Percentiles rank a stretch among this genome's conserved stretches.
phyloP scores from a whole-genome alignment of 2,113 vertebrate species.

The Coregonus clupeaformis region DNA sequence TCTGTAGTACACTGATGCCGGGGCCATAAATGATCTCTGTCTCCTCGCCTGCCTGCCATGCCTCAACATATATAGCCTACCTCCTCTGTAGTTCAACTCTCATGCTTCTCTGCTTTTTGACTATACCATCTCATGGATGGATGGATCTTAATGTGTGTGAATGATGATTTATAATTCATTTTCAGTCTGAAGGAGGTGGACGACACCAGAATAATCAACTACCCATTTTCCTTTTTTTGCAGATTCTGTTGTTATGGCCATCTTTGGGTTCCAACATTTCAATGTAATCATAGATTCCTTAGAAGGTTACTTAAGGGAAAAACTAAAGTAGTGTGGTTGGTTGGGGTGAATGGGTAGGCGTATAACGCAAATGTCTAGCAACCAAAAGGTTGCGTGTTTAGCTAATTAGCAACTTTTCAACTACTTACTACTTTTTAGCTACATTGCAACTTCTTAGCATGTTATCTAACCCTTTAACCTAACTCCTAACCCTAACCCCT shows the following conservation, averaged over 20 bases:
- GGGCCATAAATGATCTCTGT: constrained; percentile 6
- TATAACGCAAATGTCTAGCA: too few relatives aligned
- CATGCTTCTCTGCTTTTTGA: background rate
- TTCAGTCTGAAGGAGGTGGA: background rate
- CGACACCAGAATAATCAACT: background rate
- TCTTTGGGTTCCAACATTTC: constrained; percentile 2
- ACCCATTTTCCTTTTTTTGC: constrained; percentile 9
- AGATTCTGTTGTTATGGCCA: background rate
- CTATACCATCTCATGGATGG: background rate
- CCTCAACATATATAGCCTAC: background rate
- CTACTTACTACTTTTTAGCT: too few relatives aligned
- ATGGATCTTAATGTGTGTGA: background rate
- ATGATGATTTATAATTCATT: background rate
- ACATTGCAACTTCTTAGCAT: too few relatives aligned
- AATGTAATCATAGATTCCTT: constrained; percentile 10
- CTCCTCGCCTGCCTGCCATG: constrained; percentile 38
- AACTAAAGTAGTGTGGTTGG: too few relatives aligned
- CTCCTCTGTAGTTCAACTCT: background rate
- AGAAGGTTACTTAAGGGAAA: too few relatives aligned
- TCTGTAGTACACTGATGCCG: background rate
- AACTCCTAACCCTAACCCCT: too few relatives aligned
- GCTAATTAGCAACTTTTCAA: too few relatives aligned
- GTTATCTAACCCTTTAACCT: too few relatives aligned
- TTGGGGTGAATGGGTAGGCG: too few relatives aligned
- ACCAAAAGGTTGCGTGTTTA: too few relatives aligned